A percentile compares a stretch with the other conserved stretches of the same genome.
Evolutionary conservation across 1,140 invertebrate species (phyloP).

Genomic region (Arctopsyche grandis): DNA sequence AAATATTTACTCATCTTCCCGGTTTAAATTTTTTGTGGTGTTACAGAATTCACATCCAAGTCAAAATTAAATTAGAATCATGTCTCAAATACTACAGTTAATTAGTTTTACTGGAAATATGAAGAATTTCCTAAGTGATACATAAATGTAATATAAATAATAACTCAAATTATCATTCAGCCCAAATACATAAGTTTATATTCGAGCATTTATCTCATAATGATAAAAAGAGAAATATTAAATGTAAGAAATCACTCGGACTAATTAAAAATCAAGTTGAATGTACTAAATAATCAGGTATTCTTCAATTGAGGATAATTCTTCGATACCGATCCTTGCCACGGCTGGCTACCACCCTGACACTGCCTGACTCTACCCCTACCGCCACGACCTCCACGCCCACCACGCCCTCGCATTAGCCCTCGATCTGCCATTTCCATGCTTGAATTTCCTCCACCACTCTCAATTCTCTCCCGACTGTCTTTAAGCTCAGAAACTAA

Average conservation of each 20-base stretch:
- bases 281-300: slow-evolving; percentile 8
- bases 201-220: too few relatives aligned
- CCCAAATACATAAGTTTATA: not conserved
- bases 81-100: too few relatives aligned
- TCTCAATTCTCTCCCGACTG: slow-evolving; percentile 6
- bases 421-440: not conserved
- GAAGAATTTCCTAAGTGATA: too few relatives aligned
- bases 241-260: too few relatives aligned
- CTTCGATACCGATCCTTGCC: slow-evolving; percentile 13
- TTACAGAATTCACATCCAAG: too few relatives aligned
- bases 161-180: not conserved
- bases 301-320: slow-evolving; percentile 17
- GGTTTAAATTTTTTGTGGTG: too few relatives aligned
- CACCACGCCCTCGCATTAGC: slow-evolving; percentile 11
- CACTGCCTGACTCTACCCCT: slow-evolving; percentile 6
- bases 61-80: too few relatives aligned
- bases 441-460: not conserved
- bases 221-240: too few relatives aligned
- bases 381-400: not conserved
- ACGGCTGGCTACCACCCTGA: slow-evolving; percentile 12
- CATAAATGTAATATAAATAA: not conserved
- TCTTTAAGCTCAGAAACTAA: slow-evolving; percentile 21
- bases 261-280: not conserved
- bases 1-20: too few relatives aligned
- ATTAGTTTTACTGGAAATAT: too few relatives aligned